Evolutionary conservation across 2,797 vertebrate species (phyloP).

Genomic region (Lindbergichthys nudifrons): DNA sequence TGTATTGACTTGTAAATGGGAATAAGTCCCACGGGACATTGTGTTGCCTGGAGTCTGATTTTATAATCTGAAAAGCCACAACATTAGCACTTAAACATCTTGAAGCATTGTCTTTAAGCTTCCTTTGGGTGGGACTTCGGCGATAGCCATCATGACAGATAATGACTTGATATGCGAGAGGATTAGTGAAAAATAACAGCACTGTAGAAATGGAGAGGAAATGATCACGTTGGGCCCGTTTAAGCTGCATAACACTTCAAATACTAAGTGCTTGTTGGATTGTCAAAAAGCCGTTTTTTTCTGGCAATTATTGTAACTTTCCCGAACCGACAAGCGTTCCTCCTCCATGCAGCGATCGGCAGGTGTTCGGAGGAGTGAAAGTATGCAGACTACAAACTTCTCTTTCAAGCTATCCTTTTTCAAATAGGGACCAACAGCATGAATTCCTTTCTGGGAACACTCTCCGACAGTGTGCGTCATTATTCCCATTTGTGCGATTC

Average conservation of each 20-base stretch:
- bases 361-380: background rate
- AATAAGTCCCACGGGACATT: conserved; percentile 17
- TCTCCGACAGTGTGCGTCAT: background rate
- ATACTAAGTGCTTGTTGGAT: background rate
- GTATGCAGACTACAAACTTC: background rate
- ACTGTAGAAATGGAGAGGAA: background rate
- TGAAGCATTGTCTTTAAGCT: background rate
- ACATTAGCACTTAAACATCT: background rate
- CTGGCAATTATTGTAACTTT: background rate
- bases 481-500: background rate
- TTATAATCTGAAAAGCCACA: conserved; percentile 14
- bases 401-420: background rate
- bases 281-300: background rate
- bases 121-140: background rate
- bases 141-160: background rate
- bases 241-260: background rate
- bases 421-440: background rate
- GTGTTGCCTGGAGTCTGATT: conserved; percentile 11
- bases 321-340: rapidly evolving
- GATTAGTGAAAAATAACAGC: background rate
- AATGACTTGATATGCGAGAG: background rate
- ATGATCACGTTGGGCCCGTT: background rate
- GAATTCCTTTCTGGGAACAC: background rate
- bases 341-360: background rate
- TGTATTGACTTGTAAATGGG: conserved; percentile 5